Percentiles rank a stretch among this genome's conserved stretches.
phyloP scores from a whole-genome alignment of 2,113 vertebrate species.

The cattle (Bos taurus) region ARS-UCD2.0 NC_037331.1:22430501-22431000 shows the following conservation, averaged over 20 bases:
- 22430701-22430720: neutral
- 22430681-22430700: neutral
- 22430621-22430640: neutral
- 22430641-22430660: neutral
- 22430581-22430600: slow-evolving; percentile 54
- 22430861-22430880: slow-evolving; percentile 8
- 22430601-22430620: slow-evolving; percentile 28
- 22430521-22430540: neutral
- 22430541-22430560: slow-evolving; percentile 32
- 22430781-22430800: neutral
- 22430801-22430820: neutral
- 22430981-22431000: neutral
- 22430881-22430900: neutral
- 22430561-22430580: slow-evolving; percentile 1
- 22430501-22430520: neutral
- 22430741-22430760: neutral
- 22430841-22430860: neutral
- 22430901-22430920: neutral
- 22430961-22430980: neutral
- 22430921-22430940: neutral
- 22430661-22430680: neutral
- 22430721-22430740: neutral
- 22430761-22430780: neutral
- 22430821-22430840: neutral
- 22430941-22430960: neutral